A percentile compares a stretch with the other conserved stretches of the same genome.
These are phyloP conservation scores for Lacanobia oleracea DNA, from an alignment of 2,888 invertebrate genomes.

Conservation along the genomic window DNA sequence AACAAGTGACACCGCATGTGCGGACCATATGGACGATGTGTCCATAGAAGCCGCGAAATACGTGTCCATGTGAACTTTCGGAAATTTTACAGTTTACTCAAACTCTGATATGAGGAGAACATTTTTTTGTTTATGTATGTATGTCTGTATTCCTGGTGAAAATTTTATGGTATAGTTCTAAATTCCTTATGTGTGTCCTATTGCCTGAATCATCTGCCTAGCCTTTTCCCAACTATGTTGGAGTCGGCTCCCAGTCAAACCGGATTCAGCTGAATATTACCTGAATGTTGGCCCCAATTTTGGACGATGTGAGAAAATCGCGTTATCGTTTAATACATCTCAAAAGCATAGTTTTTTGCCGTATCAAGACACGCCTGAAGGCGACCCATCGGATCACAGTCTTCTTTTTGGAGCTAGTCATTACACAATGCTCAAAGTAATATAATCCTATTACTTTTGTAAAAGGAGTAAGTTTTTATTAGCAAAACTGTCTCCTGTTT, in stretches of 20 bases:
- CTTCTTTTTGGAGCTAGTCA: conserved; percentile 17
- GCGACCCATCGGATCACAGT: background rate
- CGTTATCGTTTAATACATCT: background rate
- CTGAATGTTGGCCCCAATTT: background rate
- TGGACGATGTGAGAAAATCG: background rate
- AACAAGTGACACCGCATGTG: conserved; percentile 8
- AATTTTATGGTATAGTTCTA: background rate
- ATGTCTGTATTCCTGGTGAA: background rate
- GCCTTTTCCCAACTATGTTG: no score
- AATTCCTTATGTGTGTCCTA: conserved; percentile 2
- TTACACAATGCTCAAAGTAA: background rate
- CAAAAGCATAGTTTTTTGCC: background rate
- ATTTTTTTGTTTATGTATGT: conserved; percentile 37
- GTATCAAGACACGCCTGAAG: background rate
- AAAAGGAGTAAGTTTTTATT: background rate
- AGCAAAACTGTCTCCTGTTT: background rate
- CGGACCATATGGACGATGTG: background rate
- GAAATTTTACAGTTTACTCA: conserved; percentile 14
- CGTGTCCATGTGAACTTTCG: conserved; percentile 10
- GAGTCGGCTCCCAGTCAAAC: no score
- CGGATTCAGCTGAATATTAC: no score
- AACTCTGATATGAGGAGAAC: background rate
- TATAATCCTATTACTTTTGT: background rate
- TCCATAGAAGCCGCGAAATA: conserved; percentile 7
- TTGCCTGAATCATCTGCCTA: no score